A percentile compares a stretch with the other conserved stretches of the same genome.
phyloP scores from a whole-genome alignment of 2,113 vertebrate genomes.

The Apodemus speciosus region DNA sequence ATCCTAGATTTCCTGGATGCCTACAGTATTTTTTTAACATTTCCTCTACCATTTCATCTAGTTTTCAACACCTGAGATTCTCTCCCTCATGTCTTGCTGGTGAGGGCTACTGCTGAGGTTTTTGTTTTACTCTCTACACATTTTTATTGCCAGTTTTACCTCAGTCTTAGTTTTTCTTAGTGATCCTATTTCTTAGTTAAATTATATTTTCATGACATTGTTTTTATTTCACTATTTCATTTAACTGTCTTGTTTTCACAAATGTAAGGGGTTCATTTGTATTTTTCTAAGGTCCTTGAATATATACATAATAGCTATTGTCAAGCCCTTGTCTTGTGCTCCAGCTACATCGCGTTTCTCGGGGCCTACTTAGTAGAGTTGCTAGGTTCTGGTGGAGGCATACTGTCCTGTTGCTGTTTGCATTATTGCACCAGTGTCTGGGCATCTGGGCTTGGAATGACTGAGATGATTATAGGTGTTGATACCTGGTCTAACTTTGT shows the following conservation, averaged over 20 bases:
- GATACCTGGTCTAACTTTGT: neutral
- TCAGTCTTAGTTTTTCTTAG: neutral
- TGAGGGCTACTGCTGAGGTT: neutral
- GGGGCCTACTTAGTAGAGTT: neutral
- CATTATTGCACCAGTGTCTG: neutral
- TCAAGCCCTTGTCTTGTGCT: neutral
- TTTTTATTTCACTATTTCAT: neutral
- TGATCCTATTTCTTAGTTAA: neutral
- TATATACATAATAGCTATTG: neutral
- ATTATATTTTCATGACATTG: neutral
- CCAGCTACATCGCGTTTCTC: neutral
- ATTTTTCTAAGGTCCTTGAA: neutral
- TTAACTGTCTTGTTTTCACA: neutral
- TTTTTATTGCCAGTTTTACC: neutral
- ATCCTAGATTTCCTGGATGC: neutral
- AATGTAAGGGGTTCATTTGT: neutral
- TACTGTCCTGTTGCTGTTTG: neutral
- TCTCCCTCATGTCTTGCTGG: too few relatives aligned
- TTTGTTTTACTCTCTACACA: neutral
- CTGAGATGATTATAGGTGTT: neutral
- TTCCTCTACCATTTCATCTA: neutral
- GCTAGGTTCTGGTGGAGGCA: neutral
- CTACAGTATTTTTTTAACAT: neutral
- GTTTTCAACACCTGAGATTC: neutral
- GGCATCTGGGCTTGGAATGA: neutral